Evolutionary conservation across 2,113 vertebrate species (phyloP).

Genomic region (Pseudorhombus dupliciocellatus): DNA sequence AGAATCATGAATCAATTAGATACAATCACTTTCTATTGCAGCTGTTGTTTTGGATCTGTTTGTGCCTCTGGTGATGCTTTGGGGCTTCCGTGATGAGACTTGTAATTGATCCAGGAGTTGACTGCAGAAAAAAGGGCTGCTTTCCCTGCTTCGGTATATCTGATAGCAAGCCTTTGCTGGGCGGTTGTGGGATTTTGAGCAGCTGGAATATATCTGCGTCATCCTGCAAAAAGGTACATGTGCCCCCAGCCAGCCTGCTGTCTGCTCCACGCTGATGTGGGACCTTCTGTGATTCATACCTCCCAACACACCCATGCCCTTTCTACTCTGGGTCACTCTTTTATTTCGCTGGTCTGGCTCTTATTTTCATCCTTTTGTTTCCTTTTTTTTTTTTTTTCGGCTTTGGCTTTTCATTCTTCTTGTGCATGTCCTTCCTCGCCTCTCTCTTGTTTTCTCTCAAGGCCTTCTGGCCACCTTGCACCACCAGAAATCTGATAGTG

Average conservation of each 20-base stretch:
- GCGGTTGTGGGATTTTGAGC: constrained; percentile 43
- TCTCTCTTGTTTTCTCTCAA: constrained; percentile 1
- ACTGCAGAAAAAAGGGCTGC: constrained; percentile 7
- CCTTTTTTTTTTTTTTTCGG: too few relatives aligned
- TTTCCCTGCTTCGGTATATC: constrained; percentile 26
- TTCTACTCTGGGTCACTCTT: constrained; percentile 20
- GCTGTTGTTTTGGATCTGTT: constrained; percentile 39
- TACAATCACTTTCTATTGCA: constrained; percentile 27
- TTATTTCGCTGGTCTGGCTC: not conserved
- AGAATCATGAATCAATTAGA: constrained; percentile 40
- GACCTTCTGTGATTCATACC: constrained; percentile 55
- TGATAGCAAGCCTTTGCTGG: constrained; percentile 33
- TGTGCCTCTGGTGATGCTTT: constrained; percentile 46
- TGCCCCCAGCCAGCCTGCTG: constrained; percentile 41
- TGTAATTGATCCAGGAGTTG: constrained; percentile 31
- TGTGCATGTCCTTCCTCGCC: not conserved
- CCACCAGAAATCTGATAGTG: constrained; percentile 48
- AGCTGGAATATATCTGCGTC: constrained; percentile 52
- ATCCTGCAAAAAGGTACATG: constrained; percentile 46
- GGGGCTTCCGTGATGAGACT: constrained; percentile 40
- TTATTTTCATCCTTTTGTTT: constrained; percentile 16
- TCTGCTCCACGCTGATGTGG: constrained; percentile 43
- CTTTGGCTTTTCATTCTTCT: not conserved
- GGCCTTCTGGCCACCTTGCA: constrained; percentile 34
- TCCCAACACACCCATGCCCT: constrained; percentile 25